A percentile compares a stretch with the other conserved stretches of the same genome.
Evolutionary conservation across 1,140 invertebrate species (phyloP).

Genomic region (Linepithema humile): DNA sequence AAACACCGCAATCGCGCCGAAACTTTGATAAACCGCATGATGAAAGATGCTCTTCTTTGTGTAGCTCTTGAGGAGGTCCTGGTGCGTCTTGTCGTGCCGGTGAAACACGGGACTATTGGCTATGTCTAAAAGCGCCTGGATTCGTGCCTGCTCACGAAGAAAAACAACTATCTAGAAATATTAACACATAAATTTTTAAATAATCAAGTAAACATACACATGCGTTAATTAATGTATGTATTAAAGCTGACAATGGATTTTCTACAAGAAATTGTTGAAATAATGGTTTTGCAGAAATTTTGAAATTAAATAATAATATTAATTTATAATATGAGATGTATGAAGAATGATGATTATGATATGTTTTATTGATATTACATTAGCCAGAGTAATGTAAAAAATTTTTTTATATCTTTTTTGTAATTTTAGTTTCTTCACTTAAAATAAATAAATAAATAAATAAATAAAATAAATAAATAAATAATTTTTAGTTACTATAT

Average conservation of each 20-base stretch:
- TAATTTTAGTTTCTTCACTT: not conserved
- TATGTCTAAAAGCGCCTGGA: slow-evolving; percentile 66
- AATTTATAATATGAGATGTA: too few species aligned
- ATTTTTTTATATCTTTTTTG: not conserved
- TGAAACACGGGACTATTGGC: slow-evolving; percentile 60
- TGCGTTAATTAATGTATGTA: too few species aligned
- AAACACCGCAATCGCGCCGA: slow-evolving; percentile 57
- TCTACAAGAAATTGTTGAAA: too few species aligned
- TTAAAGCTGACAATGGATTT: too few species aligned
- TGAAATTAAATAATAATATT: too few species aligned
- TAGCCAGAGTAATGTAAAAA: too few species aligned
- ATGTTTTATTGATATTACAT: too few species aligned
- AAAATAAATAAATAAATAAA: too few species aligned
- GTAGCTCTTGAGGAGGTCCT: slow-evolving; percentile 61
- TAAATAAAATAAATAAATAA: too few species aligned
- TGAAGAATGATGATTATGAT: too few species aligned
- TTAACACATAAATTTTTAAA: not conserved
- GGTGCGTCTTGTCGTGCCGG: slow-evolving; percentile 61
- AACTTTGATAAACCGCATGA: slow-evolving; percentile 70
- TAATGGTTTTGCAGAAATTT: too few species aligned
- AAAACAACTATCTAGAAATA: slow-evolving; percentile 62
- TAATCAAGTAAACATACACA: too few species aligned
- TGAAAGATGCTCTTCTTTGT: slow-evolving; percentile 74
- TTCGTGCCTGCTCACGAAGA: slow-evolving; percentile 58
- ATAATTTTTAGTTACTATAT: not conserved